phyloP scores from a whole-genome alignment of 2,888 invertebrate species.

The Platycnemis pennipes region DNA sequence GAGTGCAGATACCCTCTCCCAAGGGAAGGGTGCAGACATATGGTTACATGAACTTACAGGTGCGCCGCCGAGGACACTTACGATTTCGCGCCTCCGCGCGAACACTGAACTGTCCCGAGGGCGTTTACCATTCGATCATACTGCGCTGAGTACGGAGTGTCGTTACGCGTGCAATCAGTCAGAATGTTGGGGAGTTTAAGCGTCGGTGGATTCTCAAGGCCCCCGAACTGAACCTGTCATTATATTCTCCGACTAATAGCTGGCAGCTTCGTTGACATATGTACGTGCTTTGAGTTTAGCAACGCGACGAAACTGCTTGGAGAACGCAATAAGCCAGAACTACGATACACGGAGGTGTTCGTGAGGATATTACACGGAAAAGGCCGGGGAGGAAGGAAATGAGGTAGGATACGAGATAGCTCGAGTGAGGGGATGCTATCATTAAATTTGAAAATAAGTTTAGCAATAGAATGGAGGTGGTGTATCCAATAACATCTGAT shows the following conservation, averaged over 20 bases:
- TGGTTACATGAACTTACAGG: background rate
- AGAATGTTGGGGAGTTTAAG: background rate
- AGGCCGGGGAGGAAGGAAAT: background rate
- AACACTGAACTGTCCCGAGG: background rate
- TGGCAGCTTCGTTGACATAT: background rate
- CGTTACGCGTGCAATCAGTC: background rate
- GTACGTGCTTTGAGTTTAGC: background rate
- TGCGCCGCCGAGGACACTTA: background rate
- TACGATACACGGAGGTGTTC: background rate
- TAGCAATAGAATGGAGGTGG: no score
- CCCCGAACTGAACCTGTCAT: background rate
- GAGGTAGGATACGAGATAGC: background rate
- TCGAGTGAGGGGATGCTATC: background rate
- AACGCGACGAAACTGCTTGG: background rate
- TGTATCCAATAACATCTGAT: no score
- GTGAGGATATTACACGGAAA: background rate
- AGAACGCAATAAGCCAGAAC: background rate
- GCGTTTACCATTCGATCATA: background rate
- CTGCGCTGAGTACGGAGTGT: background rate
- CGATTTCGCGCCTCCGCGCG: conserved; percentile 25
- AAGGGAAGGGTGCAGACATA: background rate
- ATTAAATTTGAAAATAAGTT: background rate
- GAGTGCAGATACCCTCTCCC: background rate
- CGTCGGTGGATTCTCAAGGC: background rate
- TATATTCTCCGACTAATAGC: background rate